These are phyloP conservation scores for Oryzias melastigma DNA, from an alignment of 2,113 vertebrate genomes.

Conservation along the genomic window DNA sequence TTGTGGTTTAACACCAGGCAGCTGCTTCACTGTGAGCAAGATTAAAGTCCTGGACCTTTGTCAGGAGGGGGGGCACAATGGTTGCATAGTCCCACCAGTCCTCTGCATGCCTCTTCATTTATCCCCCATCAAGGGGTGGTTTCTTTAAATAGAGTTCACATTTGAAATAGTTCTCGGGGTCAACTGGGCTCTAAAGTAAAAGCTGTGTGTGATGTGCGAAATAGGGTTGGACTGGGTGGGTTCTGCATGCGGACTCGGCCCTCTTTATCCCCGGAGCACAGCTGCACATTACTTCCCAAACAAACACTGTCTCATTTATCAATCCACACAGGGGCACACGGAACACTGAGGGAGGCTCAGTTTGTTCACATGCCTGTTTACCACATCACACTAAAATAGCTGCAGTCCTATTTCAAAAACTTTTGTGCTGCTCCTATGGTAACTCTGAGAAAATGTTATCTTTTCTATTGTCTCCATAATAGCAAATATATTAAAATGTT, in stretches of 20 bases:
- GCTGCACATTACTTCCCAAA: slow-evolving; percentile 47
- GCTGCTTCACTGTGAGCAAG: slow-evolving; percentile 55
- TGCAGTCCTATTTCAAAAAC: slow-evolving; percentile 43
- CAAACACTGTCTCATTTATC: slow-evolving; percentile 13
- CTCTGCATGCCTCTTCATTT: slow-evolving; percentile 30
- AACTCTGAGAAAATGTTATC: slow-evolving; percentile 44
- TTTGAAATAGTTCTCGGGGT: slow-evolving; percentile 32
- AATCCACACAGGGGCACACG: slow-evolving; percentile 25
- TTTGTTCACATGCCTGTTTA: slow-evolving; percentile 25
- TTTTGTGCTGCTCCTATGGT: slow-evolving; percentile 54
- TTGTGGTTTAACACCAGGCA: slow-evolving; percentile 46
- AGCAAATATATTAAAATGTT: slow-evolving; percentile 23
- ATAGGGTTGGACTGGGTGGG: slow-evolving; percentile 14
- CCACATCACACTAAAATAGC: slow-evolving; percentile 46
- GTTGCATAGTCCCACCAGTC: slow-evolving; percentile 21
- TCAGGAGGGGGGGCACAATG: slow-evolving; percentile 50
- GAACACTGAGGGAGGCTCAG: slow-evolving; percentile 20
- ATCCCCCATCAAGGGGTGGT: slow-evolving; percentile 29
- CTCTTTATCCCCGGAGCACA: slow-evolving; percentile 46
- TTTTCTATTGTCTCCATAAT: slow-evolving; percentile 38
- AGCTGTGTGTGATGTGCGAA: slow-evolving; percentile 21
- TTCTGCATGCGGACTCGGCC: slow-evolving; percentile 6
- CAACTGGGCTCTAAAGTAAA: neutral
- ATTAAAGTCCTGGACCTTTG: slow-evolving; percentile 47
- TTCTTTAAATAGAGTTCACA: slow-evolving; percentile 35